Base-by-base conservation (phyloP, 2,888 invertebrate genomes). In the Tridacna crocea region DNA sequence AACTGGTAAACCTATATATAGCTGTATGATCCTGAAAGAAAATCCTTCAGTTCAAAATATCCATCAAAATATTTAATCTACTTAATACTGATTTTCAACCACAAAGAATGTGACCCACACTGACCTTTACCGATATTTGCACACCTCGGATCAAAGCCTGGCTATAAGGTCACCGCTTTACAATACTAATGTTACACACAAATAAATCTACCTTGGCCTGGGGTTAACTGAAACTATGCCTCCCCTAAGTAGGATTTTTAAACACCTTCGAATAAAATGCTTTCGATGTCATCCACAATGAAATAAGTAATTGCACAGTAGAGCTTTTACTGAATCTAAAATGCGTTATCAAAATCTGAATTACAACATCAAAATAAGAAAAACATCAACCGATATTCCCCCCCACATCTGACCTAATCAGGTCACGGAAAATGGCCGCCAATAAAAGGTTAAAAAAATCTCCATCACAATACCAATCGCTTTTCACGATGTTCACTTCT, bases 361-460 rank as follows among this genome's bases (percentile, higher is more conserved):
- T 19, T 19, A 19, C 3, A 19, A 55, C 3, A 19, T 19, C 15
- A 15, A 55, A 55, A 55, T 19, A 55, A 55, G 6, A 55, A 19
- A 55, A 55, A 55, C 15, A 55, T 55, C 55, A 55, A 1, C 19
- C 55, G 19, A 19, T 2, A 22, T 19, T 13, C 13, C 19, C 13
- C n/a, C 13, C n/a, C 26, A 10, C 48, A 55, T 48, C 66, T 84
- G 84, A 84, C 84, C 84, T 74, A 80, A 76, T 76, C 80, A 76
- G 84, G 84, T 80, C 84, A 81, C 63, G 76, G 61, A 84, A 83
- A 84, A 84, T 84, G 84, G 84, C 82, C 77, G 84, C 73, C 84
- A 73, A 74, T 70, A 51, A 17, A 36, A 60, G 73, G 70, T 70
- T 61, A 70, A 78, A 77, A 78, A 78, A 78, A 72, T 78, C 61